Evolutionary conservation across 2,797 vertebrate genomes (phyloP), one percentile per base, ranked within the genome.

Genomic region (Dipus sagitta): DNA sequence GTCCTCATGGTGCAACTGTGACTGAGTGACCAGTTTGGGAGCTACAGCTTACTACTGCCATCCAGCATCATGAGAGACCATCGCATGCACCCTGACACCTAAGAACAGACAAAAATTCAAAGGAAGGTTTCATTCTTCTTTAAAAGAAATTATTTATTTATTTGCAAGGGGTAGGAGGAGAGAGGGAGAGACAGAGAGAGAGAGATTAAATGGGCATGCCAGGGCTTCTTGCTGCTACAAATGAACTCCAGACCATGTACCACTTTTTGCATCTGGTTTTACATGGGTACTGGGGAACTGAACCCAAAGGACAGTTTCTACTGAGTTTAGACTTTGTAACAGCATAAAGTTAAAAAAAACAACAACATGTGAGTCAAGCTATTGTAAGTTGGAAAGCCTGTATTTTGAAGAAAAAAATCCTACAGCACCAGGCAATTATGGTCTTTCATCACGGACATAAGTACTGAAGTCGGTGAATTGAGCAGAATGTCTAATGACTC

Each of bases 391-490:
- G 64, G 32, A 18, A 17, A 12, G 17, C 32, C 14, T 75, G 4
- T 47, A 82, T 90, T 90, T 82, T 32, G 86, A 82, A 88, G 77
- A 42, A 87, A 28, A 75, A 79, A 83, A 93, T 2, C 23, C 13
- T n/a, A 47, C 0, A 17, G 62, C 32, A 79, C 80, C 0, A 62
- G 71, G 21, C 17, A 86, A 15, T 47, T 64, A 30, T 1, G n/a
- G 34, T n/a, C n/a, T 26, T 15, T 77, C 54, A 65, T 18, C 52
- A 30, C 3, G 64, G 81, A 42, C 77, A 32, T 15, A 82, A 67
- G 23, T 0, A 23, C 64, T 3, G 70, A 85, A 88, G 58, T 4
- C 28, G 12, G 0, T 34, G 68, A 78, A 85, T 47, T 42, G 0
- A 87, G 75, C 47, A 34, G 38, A 64, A 54, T 4, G 34, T 72